phyloP scores from a whole-genome alignment of 2,797 vertebrate species.

The Phrynocephalus vlangalii region DNA sequence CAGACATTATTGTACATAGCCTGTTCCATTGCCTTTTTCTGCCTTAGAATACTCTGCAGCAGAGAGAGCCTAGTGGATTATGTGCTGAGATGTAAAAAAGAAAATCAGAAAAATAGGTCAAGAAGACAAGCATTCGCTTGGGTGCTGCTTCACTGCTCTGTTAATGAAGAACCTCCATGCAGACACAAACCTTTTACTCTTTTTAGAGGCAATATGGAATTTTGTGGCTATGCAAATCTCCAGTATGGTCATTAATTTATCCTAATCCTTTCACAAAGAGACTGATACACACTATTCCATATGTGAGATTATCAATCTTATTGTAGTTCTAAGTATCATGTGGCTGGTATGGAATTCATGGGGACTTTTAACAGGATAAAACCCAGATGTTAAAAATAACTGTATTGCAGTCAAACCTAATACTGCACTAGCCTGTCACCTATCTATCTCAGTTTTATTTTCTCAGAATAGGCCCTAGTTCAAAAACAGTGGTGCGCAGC shows the following conservation, averaged over 20 bases:
- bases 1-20: neutral
- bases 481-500: neutral
- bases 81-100: neutral
- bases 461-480: neutral
- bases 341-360: neutral
- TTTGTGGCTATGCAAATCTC: neutral
- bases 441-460: neutral
- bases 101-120: neutral
- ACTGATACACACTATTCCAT: neutral
- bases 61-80: neutral
- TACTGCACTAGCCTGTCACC: neutral
- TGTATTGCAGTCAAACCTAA: neutral
- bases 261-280: neutral
- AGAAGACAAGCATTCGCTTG: neutral
- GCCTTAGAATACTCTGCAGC: neutral
- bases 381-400: neutral
- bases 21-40: neutral
- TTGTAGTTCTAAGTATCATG: neutral
- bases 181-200: neutral
- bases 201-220: slow-evolving; percentile 1
- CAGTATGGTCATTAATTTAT: neutral
- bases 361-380: neutral
- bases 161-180: neutral
- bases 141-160: neutral
- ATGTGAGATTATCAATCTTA: neutral